Base-by-base conservation (phyloP, 2,888 invertebrate species). In the Drosophila prostipennis region DNA sequence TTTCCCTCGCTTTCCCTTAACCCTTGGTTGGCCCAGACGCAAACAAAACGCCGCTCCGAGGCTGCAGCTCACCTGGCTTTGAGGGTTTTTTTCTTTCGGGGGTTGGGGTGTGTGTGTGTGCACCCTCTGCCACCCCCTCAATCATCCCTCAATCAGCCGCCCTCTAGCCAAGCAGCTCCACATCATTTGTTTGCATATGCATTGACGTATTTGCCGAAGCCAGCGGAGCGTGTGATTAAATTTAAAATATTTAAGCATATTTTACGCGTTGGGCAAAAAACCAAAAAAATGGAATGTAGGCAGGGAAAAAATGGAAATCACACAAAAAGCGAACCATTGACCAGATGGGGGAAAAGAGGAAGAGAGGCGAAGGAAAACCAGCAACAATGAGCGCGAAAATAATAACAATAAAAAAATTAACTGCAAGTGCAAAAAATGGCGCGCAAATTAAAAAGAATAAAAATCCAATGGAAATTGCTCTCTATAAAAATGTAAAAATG, bases 171-270 rank as follows among this genome's bases (percentile, higher is more conserved):
- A 43, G 39, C 52, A 32, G 40, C 48, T 43, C 34, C 52, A 71
- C 72, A 80, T 75, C 77, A 80, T 83, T 82, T 82, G 86, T 83
- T 82, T 86, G 82, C 83, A 86, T 86, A 83, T 86, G 82, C 86
- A 82, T 85, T 82, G 82, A 82, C 82, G 82, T 82, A 82, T 82
- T 82, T 82, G 82, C 67, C 69, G 74, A 83, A 68, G 77, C 55
- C 86, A 86, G 75, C 77, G 83, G 76, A 68, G 83, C 82, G 86
- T 86, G 86, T 82, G 86, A 83, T 83, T 83, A 83, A 83, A 83
- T 83, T 83, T 83, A 86, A 83, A 83, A 83, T 83, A 83, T 83
- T 83, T 86, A 83, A 83, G 83, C 82, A 86, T 86, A 86, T 83
- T 86, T 86, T 86, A 83, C 83, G 86, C 80, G 82, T 86, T 83